phyloP scores from a whole-genome alignment of 1,140 invertebrate species.

The Brachionus rubens region DNA sequence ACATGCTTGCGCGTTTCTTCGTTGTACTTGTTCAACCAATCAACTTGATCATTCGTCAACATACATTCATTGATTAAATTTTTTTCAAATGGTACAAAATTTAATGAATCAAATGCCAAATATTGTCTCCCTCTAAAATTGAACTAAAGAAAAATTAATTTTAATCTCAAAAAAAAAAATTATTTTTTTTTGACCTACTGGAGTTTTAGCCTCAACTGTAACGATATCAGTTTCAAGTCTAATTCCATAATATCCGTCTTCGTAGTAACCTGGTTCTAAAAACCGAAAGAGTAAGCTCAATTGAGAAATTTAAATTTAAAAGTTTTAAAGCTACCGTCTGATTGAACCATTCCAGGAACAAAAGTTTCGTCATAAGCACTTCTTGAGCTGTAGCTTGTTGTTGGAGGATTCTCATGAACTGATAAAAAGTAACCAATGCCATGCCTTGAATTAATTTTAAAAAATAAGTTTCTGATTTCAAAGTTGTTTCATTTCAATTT shows the following conservation, averaged over 20 bases:
- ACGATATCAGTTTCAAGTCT: constrained; percentile 84
- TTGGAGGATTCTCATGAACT: constrained; percentile 74
- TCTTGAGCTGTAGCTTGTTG: neutral
- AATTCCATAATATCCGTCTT: constrained; percentile 81
- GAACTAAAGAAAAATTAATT: constrained; percentile 5
- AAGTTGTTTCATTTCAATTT: too few relatives aligned
- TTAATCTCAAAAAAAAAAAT: neutral
- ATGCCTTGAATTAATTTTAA: constrained; percentile 63
- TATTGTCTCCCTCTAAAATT: constrained; percentile 27
- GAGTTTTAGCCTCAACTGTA: constrained; percentile 59
- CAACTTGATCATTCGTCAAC: constrained; percentile 65
- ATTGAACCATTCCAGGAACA: constrained; percentile 46
- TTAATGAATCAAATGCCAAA: constrained; percentile 84
- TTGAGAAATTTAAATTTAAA: neutral
- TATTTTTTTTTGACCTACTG: too few relatives aligned
- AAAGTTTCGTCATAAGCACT: constrained; percentile 48
- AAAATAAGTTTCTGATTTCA: neutral
- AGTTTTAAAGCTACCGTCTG: constrained; percentile 25
- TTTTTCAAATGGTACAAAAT: constrained; percentile 86
- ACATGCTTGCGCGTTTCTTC: constrained; percentile 48
- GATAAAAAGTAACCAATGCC: constrained; percentile 91
- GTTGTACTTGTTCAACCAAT: constrained; percentile 78
- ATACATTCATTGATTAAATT: constrained; percentile 77
- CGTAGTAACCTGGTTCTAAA: constrained; percentile 69
- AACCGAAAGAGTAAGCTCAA: too few relatives aligned